A percentile compares a stretch with the other conserved stretches of the same genome.
Conservation (phyloP, 92 coral and sea anemone species). For the Nematostella vectensis region DNA sequence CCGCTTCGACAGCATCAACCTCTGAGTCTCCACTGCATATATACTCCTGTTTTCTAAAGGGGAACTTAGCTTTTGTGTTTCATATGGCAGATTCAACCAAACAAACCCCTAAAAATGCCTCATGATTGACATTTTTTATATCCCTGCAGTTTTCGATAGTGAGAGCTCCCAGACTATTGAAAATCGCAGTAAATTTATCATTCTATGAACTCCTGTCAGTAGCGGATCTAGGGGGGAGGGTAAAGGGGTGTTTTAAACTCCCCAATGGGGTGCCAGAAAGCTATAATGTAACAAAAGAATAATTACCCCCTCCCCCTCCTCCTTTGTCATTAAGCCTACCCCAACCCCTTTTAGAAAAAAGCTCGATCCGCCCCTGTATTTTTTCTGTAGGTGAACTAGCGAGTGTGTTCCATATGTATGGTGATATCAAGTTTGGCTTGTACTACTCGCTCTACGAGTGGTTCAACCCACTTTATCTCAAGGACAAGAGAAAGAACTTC, state of each 20-base stretch:
- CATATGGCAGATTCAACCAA: too few relatives aligned
- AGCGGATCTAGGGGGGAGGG: too few relatives aligned
- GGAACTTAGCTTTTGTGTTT: too few relatives aligned
- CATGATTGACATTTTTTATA: too few relatives aligned
- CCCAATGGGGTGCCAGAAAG: not conserved
- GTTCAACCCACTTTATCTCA: slow-evolving; percentile 74
- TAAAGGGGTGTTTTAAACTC: not conserved
- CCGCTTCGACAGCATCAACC: too few relatives aligned
- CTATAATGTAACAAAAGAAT: not conserved
- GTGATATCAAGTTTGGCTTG: slow-evolving; percentile 72
- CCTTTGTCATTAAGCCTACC: not conserved
- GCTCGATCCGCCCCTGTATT: not conserved
- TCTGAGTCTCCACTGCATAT: too few relatives aligned
- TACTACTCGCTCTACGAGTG: slow-evolving; percentile 83
- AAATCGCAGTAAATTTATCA: too few relatives aligned
- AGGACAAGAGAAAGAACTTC: slow-evolving; percentile 58
- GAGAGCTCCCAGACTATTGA: too few relatives aligned
- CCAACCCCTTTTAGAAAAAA: not conserved
- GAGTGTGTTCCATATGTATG: slow-evolving; percentile 41
- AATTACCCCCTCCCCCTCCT: not conserved
- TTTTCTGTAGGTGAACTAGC: slow-evolving; percentile 67
- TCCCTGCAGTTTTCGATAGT: too few relatives aligned
- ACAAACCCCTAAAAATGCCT: too few relatives aligned
- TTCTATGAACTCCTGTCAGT: too few relatives aligned
- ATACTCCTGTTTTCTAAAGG: too few relatives aligned